Conservation (phyloP, 2,797 vertebrate species). For the Gymnopithys bicolor region DNA sequence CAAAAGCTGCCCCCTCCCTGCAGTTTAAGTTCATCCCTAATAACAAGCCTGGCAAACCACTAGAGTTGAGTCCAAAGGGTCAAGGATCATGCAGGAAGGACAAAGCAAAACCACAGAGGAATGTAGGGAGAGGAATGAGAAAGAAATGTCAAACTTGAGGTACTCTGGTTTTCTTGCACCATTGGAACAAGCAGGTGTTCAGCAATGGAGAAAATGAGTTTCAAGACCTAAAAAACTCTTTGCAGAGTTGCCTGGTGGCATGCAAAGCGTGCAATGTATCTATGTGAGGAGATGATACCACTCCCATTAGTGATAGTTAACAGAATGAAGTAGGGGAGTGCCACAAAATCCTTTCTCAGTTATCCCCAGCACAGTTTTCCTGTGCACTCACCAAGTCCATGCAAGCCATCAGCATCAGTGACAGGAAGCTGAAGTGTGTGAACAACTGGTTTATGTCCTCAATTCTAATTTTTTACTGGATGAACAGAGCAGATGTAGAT, state of each 20-base stretch:
- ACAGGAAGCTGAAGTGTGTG: not conserved
- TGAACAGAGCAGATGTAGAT: not conserved
- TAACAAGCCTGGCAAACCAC: not conserved
- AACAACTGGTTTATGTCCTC: not conserved
- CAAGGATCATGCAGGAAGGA: fast-evolving
- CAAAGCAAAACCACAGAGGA: not conserved
- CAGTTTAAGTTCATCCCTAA: not conserved
- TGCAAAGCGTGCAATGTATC: not conserved
- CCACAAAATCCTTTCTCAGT: not conserved
- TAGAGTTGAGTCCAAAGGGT: not conserved
- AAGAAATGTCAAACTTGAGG: not conserved
- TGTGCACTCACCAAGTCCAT: not conserved
- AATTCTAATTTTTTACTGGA: not conserved
- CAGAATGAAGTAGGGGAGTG: not conserved
- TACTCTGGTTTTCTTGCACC: not conserved
- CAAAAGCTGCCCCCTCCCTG: not conserved
- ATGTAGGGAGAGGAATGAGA: not conserved
- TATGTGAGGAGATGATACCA: not conserved
- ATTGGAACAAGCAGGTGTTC: not conserved
- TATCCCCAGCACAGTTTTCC: not conserved
- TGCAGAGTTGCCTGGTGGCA: not conserved
- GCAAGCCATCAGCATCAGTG: not conserved
- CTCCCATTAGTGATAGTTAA: not conserved
- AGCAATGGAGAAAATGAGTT: not conserved
- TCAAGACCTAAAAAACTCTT: not conserved